Evolutionary conservation across 35 echinoderm and acorn worm species (phyloP).

Genomic region (Strongylocentrotus purpuratus): DNA sequence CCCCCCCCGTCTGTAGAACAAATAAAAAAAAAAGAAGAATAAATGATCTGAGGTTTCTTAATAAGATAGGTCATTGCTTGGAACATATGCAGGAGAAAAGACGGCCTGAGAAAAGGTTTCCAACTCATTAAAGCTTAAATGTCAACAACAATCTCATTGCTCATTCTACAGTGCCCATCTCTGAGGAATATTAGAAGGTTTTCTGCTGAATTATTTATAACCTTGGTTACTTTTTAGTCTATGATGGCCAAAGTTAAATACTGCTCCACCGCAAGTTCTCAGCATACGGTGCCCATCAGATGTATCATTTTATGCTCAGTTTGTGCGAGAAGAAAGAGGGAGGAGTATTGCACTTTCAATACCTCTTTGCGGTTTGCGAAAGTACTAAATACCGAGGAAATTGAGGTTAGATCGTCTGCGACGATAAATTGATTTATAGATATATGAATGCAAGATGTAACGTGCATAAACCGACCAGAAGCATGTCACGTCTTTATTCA

Average conservation of each 20-base stretch:
- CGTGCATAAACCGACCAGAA: no score
- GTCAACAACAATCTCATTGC: not conserved
- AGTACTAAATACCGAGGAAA: no score
- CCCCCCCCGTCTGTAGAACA: no score
- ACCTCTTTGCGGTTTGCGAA: not conserved
- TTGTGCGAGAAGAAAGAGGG: not conserved
- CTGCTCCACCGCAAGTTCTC: not conserved
- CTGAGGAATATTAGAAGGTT: not conserved
- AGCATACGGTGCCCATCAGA: not conserved
- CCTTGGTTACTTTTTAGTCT: not conserved
- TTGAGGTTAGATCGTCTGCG: no score
- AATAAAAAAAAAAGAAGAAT: not conserved
- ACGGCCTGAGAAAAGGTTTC: not conserved
- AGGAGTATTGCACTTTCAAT: not conserved
- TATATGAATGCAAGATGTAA: no score
- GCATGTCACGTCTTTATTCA: no score
- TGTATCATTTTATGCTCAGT: not conserved
- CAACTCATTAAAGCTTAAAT: conserved; percentile 6
- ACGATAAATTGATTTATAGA: no score
- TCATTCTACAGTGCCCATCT: not conserved
- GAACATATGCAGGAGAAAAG: not conserved
- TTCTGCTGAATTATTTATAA: not conserved
- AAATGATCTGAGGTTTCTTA: not conserved
- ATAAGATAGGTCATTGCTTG: not conserved
- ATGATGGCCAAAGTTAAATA: not conserved